Base-by-base conservation (phyloP, 2,797 vertebrate genomes). In the Peromyscus eremicus region DNA sequence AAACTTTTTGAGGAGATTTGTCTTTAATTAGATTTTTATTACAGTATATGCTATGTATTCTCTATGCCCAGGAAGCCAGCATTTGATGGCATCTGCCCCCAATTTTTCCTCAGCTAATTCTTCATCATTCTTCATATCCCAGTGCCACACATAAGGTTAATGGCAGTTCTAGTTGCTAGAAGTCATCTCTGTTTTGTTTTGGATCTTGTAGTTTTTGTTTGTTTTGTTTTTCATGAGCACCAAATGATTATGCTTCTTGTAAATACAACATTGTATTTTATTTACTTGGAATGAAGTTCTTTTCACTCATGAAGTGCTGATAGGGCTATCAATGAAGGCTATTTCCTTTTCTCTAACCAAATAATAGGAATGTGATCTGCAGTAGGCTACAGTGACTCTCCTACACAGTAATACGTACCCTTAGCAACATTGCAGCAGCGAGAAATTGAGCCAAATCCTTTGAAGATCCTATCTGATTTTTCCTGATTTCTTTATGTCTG, bases 311-410 rank as follows among this genome's bases (percentile, higher is more conserved):
- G n/a, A 49, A 62, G 21, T 10, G 4, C 27, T 79, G 23, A 89
- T 73, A 75, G 14, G 60, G 32, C 40, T 79, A 81, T 95, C 60
- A 85, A n/a, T 81, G 6, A 92, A 95, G 71, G 34, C 29, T 46
- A 89, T 93, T 89, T 83, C 34, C 19, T 95, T 90, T 94, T 92
- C 23, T 27, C 29, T 93, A 95, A 87, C 49, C 55, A 92, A 85
- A 29, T 94, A 94, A 76, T 34, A 3, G 13, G 32, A 89, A 62
- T 88, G n/a, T 71, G 40, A 94, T 83, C 37, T 92, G 34, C n/a
- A 70, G 27, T 71, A 57, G 11, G 52, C 43, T 29, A 70, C 25
- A 57, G 29, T 43, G 40, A 95, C 29, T 84, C 32, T 94, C 43
- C 12, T 32, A 87, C 66, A 92, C 1, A 68, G 40, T 75, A 91